These are phyloP conservation scores for Platycercus adscitus DNA, from an alignment of 2,113 vertebrate species.

Conservation along the genomic window DNA sequence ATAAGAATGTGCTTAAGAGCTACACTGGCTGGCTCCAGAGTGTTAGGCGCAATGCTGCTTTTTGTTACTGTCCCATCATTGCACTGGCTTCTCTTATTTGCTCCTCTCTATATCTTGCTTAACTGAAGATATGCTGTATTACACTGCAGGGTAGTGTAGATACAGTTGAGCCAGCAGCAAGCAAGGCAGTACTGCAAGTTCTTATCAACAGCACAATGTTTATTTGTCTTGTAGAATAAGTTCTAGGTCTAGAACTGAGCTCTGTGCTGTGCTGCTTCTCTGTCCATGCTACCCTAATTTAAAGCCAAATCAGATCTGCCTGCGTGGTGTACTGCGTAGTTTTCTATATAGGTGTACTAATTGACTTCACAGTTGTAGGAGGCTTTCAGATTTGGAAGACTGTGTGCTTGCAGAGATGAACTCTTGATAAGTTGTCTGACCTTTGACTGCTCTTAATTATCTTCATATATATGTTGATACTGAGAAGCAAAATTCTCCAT, in stretches of 20 bases:
- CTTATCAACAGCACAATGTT: not conserved
- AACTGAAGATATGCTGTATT: fast-evolving
- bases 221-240: not conserved
- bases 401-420: not conserved
- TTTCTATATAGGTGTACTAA: not conserved
- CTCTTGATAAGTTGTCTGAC: not conserved
- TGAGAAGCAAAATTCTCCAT: not conserved
- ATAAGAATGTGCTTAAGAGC: not conserved
- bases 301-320: not conserved
- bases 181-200: not conserved
- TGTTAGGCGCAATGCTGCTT: fast-evolving
- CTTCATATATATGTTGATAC: not conserved
- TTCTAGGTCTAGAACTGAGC: not conserved
- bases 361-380: not conserved
- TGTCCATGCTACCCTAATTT: fast-evolving
- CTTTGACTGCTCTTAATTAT: not conserved
- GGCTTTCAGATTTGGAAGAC: not conserved
- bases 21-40: not conserved
- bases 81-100: not conserved
- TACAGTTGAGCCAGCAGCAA: not conserved
- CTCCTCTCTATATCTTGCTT: not conserved
- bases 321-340: fast-evolving
- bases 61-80: not conserved
- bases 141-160: fast-evolving
- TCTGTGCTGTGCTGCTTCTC: not conserved